Percentiles rank a stretch among this genome's conserved stretches.
phyloP scores from a whole-genome alignment of 2,888 invertebrate species.

The Galeopsomyia nigrocyanea region DNA sequence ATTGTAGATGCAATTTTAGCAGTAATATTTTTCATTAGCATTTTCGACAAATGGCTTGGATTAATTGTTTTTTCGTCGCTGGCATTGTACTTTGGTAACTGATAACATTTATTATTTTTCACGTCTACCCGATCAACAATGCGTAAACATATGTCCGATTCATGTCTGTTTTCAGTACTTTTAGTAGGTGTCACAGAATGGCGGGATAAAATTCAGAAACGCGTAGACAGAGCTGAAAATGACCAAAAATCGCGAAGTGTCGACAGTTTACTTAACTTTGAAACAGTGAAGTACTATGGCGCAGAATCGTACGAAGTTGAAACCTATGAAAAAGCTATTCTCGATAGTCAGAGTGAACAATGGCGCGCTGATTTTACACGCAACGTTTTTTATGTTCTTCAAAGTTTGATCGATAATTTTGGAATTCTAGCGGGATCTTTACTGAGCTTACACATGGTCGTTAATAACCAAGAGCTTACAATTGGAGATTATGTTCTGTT shows the following conservation, averaged over 20 bases:
- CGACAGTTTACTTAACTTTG: too few species aligned
- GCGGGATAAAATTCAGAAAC: conserved; percentile 94
- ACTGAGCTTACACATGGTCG: conserved; percentile 88
- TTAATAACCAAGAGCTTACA: conserved; percentile 77
- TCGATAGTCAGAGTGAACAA: conserved; percentile 90
- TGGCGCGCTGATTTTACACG: conserved; percentile 89
- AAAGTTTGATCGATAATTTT: conserved; percentile 89
- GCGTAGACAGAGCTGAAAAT: conserved; percentile 96
- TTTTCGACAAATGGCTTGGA: conserved; percentile 95
- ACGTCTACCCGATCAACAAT: background rate
- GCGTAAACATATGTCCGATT: conserved; percentile 23
- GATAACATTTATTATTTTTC: background rate
- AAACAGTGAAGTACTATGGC: conserved; percentile 98
- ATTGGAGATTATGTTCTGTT: conserved; percentile 98
- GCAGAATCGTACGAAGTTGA: conserved; percentile 93
- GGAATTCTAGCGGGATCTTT: conserved; percentile 90
- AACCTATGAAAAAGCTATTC: conserved; percentile 86
- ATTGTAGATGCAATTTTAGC: conserved; percentile 93
- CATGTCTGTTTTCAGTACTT: conserved; percentile 73
- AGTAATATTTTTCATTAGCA: conserved; percentile 86
- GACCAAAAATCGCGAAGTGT: conserved; percentile 92
- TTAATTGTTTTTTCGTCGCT: conserved; percentile 95
- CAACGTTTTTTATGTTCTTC: conserved; percentile 90
- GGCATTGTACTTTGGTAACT: conserved; percentile 90
- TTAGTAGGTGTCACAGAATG: conserved; percentile 96